phyloP scores from a whole-genome alignment of 2,888 invertebrate species.

The Eubasilissa splendida region DNA sequence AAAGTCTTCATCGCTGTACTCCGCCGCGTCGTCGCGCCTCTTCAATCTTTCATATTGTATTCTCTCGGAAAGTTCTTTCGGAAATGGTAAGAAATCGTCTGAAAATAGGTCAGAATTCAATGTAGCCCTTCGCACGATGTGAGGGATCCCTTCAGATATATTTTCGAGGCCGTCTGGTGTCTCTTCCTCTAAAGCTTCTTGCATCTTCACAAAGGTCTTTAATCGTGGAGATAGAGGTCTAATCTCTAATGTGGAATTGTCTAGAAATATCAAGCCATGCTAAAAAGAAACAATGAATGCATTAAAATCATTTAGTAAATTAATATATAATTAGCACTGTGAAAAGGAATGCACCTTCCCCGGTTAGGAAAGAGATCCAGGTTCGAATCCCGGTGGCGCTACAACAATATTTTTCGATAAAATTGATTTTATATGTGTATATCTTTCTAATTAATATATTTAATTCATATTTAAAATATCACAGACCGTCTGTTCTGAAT shows the following conservation, averaged over 20 bases:
- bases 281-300: slow-evolving; percentile 62
- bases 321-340: no score
- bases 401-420: no score
- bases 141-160: slow-evolving; percentile 65
- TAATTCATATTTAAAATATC: no score
- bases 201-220: slow-evolving; percentile 65
- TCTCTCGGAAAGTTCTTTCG: slow-evolving; percentile 43
- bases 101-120: slow-evolving; percentile 65
- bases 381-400: no score
- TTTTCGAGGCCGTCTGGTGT: slow-evolving; percentile 49
- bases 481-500: no score
- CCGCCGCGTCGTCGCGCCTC: slow-evolving; percentile 28
- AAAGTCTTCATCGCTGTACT: background rate
- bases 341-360: no score
- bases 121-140: slow-evolving; percentile 74
- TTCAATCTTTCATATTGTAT: background rate
- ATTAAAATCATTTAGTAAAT: background rate
- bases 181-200: slow-evolving; percentile 63
- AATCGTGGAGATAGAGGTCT: slow-evolving; percentile 73
- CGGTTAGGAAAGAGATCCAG: no score
- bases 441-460: no score
- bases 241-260: slow-evolving; percentile 80
- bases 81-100: slow-evolving; percentile 66
- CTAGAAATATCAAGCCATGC: slow-evolving; percentile 80
- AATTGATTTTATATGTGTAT: no score